phyloP scores from a whole-genome alignment of 1,140 invertebrate genomes.

The Samia ricini region DNA sequence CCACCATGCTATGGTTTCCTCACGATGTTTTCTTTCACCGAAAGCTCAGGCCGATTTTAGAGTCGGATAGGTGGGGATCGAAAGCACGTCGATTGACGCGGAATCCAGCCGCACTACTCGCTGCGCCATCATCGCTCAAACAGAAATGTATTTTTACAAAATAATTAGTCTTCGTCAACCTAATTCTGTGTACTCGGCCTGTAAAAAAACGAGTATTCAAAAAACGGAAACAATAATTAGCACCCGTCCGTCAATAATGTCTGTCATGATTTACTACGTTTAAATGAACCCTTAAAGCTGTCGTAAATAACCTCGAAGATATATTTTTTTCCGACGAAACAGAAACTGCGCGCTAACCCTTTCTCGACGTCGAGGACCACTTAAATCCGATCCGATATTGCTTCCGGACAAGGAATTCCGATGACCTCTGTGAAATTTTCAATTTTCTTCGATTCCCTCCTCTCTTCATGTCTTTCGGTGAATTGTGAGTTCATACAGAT shows the following conservation, averaged over 20 bases:
- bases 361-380: conserved; percentile 1
- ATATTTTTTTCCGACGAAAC: not conserved
- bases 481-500: not conserved
- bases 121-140: too few species aligned
- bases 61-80: too few species aligned
- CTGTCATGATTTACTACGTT: too few species aligned
- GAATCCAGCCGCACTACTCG: too few species aligned
- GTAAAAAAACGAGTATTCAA: not conserved
- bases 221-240: not conserved
- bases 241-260: not conserved
- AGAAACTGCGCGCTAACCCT: not conserved
- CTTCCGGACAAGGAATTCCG: conserved; percentile 22
- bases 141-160: too few species aligned
- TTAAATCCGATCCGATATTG: conserved; percentile 14
- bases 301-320: not conserved
- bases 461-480: not conserved
- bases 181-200: too few species aligned
- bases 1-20: too few species aligned
- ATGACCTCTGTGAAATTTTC: conserved; percentile 14
- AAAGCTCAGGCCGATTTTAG: too few species aligned
- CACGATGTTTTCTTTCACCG: too few species aligned
- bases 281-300: too few species aligned
- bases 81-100: too few species aligned
- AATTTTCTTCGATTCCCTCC: conserved; percentile 8
- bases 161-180: too few species aligned